Conservation (phyloP, 2,888 invertebrate species). For the Cancer borealis region DNA sequence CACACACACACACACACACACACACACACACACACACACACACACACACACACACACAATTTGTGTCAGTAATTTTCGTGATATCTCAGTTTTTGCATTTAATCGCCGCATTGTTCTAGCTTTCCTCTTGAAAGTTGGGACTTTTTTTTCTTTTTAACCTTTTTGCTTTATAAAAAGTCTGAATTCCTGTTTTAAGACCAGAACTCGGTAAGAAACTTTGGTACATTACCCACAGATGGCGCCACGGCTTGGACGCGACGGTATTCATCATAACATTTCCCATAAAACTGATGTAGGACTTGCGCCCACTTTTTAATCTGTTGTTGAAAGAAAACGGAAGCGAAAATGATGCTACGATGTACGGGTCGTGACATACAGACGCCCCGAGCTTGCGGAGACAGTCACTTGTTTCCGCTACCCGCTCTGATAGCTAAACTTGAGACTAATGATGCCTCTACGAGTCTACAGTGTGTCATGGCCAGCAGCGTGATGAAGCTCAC, state of each 20-base stretch:
- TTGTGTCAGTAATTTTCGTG: not conserved
- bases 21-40: conserved; percentile 43
- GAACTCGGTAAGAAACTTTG: not conserved
- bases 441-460: not conserved
- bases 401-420: not conserved
- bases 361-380: not conserved
- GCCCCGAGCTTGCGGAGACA: not conserved
- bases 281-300: conserved; percentile 7
- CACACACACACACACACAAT: conserved; percentile 24
- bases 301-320: not conserved
- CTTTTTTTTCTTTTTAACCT: not conserved
- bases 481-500: not conserved
- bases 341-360: not conserved
- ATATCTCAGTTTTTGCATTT: not conserved
- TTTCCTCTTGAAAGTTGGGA: not conserved
- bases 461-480: not conserved
- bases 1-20: conserved; percentile 49
- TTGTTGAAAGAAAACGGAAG: not conserved
- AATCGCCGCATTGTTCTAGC: not conserved
- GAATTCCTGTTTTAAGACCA: not conserved
- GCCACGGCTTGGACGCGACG: not conserved
- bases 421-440: not conserved
- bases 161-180: not conserved
- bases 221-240: not conserved
- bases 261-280: not conserved